Conservation (phyloP, 2,888 invertebrate genomes). For the Rugalucina vietnamica region DNA sequence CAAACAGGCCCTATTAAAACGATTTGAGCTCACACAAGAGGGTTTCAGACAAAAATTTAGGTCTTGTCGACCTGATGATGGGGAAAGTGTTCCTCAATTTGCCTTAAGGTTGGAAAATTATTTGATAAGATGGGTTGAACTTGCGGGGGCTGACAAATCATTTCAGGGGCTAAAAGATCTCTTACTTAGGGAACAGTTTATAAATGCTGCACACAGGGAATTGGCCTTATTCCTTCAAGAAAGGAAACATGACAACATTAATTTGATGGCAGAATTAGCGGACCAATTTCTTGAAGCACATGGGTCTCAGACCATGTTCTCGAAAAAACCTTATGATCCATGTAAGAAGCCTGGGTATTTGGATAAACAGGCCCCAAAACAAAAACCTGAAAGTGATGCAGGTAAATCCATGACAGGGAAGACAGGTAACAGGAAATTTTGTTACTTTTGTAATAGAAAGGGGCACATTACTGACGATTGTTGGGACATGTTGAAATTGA, state of each 20-base stretch:
- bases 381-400: neutral
- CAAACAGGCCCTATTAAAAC: slow-evolving; percentile 12
- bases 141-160: neutral
- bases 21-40: slow-evolving; percentile 22
- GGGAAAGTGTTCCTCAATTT: slow-evolving; percentile 10
- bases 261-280: slow-evolving; percentile 6
- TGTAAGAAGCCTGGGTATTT: neutral
- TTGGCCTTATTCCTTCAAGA: slow-evolving; percentile 13
- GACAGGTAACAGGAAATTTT: neutral
- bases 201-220: neutral
- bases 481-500: neutral
- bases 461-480: neutral
- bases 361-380: neutral
- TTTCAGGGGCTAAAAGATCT: slow-evolving; percentile 8
- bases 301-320: neutral
- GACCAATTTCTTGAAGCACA: slow-evolving; percentile 46
- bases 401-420: no score
- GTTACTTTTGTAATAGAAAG: neutral
- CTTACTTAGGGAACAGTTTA: slow-evolving; percentile 14
- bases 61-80: neutral
- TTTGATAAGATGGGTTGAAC: neutral
- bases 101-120: slow-evolving; percentile 8
- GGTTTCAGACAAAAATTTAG: slow-evolving; percentile 24
- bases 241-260: slow-evolving; percentile 5
- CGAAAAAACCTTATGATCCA: neutral